Conservation (phyloP, 37 sponge, comb jelly and placozoan species). For the Aplysina aerophoba region DNA sequence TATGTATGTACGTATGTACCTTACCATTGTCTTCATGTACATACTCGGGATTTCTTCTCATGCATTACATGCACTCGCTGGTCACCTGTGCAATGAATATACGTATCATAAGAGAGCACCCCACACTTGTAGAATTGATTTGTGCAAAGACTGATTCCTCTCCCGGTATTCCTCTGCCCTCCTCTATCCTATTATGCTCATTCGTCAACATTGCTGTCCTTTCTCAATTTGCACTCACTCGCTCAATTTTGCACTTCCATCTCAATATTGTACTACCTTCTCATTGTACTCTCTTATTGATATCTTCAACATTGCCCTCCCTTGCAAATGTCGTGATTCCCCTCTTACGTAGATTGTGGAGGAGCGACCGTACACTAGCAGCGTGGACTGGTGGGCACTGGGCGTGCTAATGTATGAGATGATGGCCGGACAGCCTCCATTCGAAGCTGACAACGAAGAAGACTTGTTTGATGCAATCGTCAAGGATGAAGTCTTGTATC, state of each 20-base stretch:
- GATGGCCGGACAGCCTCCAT: conserved; percentile 99
- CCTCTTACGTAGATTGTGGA: conserved; percentile 63
- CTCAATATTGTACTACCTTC: neutral
- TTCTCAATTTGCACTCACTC: no score
- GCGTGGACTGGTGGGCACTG: conserved; percentile 99
- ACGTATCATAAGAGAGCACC: no score
- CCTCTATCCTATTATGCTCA: no score
- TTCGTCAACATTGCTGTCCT: no score
- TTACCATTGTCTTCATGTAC: neutral
- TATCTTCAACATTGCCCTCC: neutral
- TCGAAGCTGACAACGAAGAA: conserved; percentile 98
- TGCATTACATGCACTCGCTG: no score
- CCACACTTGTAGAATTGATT: no score
- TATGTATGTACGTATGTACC: neutral
- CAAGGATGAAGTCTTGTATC: conserved; percentile 96
- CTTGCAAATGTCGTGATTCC: neutral
- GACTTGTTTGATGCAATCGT: conserved; percentile 96
- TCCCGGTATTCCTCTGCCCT: no score
- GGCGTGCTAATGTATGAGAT: conserved; percentile 99
- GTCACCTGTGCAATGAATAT: no score
- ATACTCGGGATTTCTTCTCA: no score
- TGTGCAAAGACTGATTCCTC: no score
- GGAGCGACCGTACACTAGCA: conserved; percentile 89
- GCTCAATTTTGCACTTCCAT: neutral
- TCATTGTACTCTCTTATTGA: neutral